Percentiles rank a stretch among this genome's conserved stretches.
Conservation (phyloP, 2,113 vertebrate genomes). For the Chiloscyllium plagiosum region DNA sequence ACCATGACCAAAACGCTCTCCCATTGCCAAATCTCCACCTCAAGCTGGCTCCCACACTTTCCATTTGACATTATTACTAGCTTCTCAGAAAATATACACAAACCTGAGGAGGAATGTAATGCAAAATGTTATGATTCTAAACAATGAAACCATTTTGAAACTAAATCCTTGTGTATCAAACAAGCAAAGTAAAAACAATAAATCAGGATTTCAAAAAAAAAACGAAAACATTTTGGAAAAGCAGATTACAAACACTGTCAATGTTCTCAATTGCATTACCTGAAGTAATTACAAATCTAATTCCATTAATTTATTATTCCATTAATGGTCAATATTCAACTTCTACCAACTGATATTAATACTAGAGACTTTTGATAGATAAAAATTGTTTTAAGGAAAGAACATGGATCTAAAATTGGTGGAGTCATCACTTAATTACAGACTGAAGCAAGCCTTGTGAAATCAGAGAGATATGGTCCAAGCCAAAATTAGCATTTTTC, state of each 20-base stretch:
- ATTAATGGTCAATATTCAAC: too few relatives aligned
- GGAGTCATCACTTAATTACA: too few relatives aligned
- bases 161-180: not conserved
- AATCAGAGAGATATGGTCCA: too few relatives aligned
- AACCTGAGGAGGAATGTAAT: not conserved
- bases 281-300: not conserved
- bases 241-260: not conserved
- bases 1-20: too few relatives aligned
- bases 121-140: not conserved
- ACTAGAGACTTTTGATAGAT: too few relatives aligned
- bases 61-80: not conserved
- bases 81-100: not conserved
- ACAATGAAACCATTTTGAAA: not conserved
- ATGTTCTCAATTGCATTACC: not conserved
- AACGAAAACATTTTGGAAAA: not conserved
- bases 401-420: too few relatives aligned
- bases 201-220: not conserved
- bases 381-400: too few relatives aligned
- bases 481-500: too few relatives aligned
- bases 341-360: too few relatives aligned
- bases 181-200: not conserved
- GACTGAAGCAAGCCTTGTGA: too few relatives aligned
- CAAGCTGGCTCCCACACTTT: not conserved
- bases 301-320: not conserved
- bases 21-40: not conserved